Evolutionary conservation across 2,888 invertebrate species (phyloP).

Genomic region (Cephus pulcher): DNA sequence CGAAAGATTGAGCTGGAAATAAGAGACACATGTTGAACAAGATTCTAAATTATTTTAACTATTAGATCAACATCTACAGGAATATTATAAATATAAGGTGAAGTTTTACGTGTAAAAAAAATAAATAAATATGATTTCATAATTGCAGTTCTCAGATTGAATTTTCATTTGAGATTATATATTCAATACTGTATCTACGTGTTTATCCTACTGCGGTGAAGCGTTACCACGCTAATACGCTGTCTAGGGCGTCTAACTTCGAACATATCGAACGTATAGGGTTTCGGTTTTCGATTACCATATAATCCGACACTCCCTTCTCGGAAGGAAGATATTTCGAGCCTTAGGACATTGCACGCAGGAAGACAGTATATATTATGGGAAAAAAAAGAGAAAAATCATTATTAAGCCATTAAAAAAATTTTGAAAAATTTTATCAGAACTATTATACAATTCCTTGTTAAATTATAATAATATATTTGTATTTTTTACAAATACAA

Average conservation of each 20-base stretch:
- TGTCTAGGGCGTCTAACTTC: background rate
- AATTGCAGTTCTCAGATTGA: background rate
- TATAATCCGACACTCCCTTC: conserved; percentile 29
- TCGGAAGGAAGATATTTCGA: background rate
- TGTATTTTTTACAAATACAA: background rate
- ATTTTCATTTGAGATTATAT: background rate
- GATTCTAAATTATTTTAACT: background rate
- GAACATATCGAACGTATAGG: conserved; percentile 40
- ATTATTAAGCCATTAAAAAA: background rate
- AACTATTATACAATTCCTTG: background rate
- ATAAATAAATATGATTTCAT: background rate
- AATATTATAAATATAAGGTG: background rate
- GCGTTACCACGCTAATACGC: background rate
- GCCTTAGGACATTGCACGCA: background rate
- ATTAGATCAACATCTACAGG: no score
- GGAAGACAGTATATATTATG: background rate
- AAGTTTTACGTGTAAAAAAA: background rate
- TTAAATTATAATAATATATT: background rate
- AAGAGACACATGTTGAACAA: background rate
- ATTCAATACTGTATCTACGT: background rate
- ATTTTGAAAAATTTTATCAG: background rate
- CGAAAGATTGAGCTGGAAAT: background rate
- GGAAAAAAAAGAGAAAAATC: background rate
- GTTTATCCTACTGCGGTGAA: background rate
- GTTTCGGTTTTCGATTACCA: conserved; percentile 58